A percentile compares a stretch with the other conserved stretches of the same genome.
phyloP scores from a whole-genome alignment of 2,888 invertebrate species.

The Linnaemya tessellans region DNA sequence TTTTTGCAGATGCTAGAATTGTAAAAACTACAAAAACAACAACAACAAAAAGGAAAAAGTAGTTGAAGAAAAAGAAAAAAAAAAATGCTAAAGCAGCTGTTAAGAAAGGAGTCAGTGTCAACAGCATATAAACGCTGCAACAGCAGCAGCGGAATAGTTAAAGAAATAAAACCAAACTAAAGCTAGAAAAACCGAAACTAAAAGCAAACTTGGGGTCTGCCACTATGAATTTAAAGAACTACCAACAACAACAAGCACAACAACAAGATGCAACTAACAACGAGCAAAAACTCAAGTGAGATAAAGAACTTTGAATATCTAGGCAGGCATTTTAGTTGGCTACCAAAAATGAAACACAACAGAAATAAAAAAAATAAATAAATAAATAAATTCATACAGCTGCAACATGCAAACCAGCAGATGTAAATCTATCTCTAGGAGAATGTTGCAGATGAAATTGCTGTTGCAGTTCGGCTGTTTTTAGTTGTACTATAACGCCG shows the following conservation, averaged over 20 bases:
- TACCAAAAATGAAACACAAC: conserved; percentile 60
- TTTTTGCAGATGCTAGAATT: conserved; percentile 64
- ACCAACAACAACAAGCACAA: neutral
- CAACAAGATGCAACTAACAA: neutral
- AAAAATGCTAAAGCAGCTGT: conserved; percentile 66
- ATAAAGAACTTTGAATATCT: conserved; percentile 71
- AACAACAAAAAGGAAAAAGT: conserved; percentile 10
- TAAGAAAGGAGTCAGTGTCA: conserved; percentile 71
- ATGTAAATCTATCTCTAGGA: conserved; percentile 67
- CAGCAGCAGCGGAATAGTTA: conserved; percentile 42
- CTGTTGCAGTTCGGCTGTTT: conserved; percentile 64
- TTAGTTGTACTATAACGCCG: conserved; percentile 78
- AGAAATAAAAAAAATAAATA: neutral
- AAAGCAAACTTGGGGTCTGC: conserved; percentile 26
- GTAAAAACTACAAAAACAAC: conserved; percentile 52
- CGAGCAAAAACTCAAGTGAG: conserved; percentile 66
- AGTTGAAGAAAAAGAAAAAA: conserved; percentile 3
- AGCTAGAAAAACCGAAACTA: conserved; percentile 51
- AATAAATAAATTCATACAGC: conserved; percentile 55
- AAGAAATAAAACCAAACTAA: conserved; percentile 42
- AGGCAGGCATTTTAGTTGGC: conserved; percentile 72
- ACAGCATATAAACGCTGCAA: conserved; percentile 61
- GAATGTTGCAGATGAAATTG: conserved; percentile 74
- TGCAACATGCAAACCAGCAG: conserved; percentile 72
- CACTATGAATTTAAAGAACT: conserved; percentile 2